Conservation (phyloP, 2,113 vertebrate genomes). For the Cnemophilus loriae region DNA sequence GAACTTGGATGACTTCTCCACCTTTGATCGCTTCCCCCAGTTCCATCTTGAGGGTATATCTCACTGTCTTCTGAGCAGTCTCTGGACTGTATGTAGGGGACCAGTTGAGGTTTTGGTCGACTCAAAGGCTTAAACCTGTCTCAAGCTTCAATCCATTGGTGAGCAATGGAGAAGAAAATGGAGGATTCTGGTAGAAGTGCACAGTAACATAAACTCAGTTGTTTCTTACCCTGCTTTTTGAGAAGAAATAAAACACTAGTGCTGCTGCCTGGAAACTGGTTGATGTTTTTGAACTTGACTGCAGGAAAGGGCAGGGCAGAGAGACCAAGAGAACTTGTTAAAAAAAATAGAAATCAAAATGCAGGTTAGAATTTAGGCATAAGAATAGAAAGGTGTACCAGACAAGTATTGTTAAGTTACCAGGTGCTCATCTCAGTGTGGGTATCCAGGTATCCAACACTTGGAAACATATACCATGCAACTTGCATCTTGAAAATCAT, state of each 20-base stretch:
- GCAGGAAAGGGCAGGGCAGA: neutral
- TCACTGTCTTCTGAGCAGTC: neutral
- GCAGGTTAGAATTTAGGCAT: neutral
- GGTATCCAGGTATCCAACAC: neutral
- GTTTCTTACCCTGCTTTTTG: neutral
- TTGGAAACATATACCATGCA: neutral
- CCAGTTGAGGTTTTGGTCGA: neutral
- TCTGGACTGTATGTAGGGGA: neutral
- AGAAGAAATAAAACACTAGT: neutral
- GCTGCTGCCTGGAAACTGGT: neutral
- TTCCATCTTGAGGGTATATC: neutral
- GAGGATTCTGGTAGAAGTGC: neutral
- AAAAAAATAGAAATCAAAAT: neutral
- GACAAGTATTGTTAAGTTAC: neutral
- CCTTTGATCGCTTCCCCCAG: neutral
- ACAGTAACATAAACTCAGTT: neutral
- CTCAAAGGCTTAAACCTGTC: neutral
- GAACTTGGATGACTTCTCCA: neutral
- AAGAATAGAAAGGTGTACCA: neutral
- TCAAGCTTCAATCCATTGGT: neutral
- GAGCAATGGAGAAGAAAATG: neutral
- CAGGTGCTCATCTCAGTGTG: neutral
- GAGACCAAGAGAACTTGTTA: neutral
- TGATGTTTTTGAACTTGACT: neutral
- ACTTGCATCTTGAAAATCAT: neutral